Conservation (phyloP, 1,140 invertebrate species). For the Drosophila sechellia region DNA sequence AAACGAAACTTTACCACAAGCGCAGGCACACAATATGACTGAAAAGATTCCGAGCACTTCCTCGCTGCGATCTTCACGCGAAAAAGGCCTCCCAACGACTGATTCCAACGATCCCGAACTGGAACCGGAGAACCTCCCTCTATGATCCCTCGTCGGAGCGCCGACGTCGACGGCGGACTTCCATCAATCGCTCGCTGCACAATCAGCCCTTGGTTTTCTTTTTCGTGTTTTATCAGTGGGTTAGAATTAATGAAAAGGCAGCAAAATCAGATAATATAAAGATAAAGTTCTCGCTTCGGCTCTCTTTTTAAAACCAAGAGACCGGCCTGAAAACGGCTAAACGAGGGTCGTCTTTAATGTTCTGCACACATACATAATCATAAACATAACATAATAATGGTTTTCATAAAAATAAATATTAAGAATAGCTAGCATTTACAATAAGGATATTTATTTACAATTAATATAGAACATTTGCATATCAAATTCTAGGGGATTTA, state of each 20-base stretch:
- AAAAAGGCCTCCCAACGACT: conserved; percentile 59
- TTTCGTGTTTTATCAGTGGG: conserved; percentile 28
- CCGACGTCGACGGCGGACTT: conserved; percentile 19
- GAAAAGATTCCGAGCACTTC: conserved; percentile 1
- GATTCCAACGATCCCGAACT: conserved; percentile 56
- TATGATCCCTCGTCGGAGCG: conserved; percentile 14
- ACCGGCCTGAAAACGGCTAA: conserved; percentile 1
- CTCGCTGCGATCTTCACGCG: conserved; percentile 52
- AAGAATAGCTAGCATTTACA: too few species aligned
- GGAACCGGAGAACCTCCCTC: conserved; percentile 45
- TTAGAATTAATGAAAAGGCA: conserved; percentile 6
- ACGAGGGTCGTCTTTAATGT: conserved; percentile 8
- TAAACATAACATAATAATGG: too few species aligned
- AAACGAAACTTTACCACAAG: conserved; percentile 36
- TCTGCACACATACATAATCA: neutral
- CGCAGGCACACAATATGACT: neutral
- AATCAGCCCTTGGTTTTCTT: conserved; percentile 18
- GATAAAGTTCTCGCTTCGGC: neutral
- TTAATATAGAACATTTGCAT: too few species aligned
- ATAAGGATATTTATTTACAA: too few species aligned
- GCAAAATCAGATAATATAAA: too few species aligned
- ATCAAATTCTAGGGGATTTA: too few species aligned
- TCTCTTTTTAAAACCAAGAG: conserved; percentile 14
- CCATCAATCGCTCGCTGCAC: conserved; percentile 17
- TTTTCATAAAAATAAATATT: too few species aligned